Conservation (phyloP, 1,140 invertebrate species). For the Drosophila chauvacae region DNA sequence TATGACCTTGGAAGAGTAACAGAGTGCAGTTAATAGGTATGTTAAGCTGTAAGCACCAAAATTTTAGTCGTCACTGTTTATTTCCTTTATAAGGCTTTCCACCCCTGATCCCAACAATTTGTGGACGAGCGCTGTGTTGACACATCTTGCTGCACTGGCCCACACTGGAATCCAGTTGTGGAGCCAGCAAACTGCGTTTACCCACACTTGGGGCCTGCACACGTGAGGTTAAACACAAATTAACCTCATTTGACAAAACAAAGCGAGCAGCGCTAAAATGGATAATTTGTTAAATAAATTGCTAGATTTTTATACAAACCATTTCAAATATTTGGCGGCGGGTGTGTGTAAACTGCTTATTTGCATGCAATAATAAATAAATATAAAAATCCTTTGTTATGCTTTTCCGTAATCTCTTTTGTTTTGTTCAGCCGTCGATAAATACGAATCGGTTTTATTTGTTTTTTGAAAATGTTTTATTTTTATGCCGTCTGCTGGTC, state of each 20-base stretch:
- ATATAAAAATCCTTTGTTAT: constrained; percentile 64
- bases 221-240: constrained; percentile 79
- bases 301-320: constrained; percentile 68
- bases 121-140: constrained; percentile 21
- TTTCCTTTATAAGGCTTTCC: neutral
- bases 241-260: constrained; percentile 84
- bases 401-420: constrained; percentile 38
- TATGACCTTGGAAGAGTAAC: neutral
- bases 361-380: constrained; percentile 77
- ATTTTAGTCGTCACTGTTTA: neutral
- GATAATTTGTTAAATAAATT: constrained; percentile 85
- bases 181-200: constrained; percentile 44
- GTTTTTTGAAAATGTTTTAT: constrained; percentile 64
- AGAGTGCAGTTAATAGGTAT: neutral
- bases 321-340: constrained; percentile 51
- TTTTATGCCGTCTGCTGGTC: constrained; percentile 46
- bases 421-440: constrained; percentile 51
- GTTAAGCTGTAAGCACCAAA: neutral
- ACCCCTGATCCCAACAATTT: constrained; percentile 6
- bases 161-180: constrained; percentile 20
- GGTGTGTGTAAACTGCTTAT: constrained; percentile 57
- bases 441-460: constrained; percentile 78
- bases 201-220: constrained; percentile 40
- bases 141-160: constrained; percentile 38
- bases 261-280: constrained; percentile 78